phyloP scores from a whole-genome alignment of 1,140 invertebrate species.

The Coptotermes formosanus region DNA sequence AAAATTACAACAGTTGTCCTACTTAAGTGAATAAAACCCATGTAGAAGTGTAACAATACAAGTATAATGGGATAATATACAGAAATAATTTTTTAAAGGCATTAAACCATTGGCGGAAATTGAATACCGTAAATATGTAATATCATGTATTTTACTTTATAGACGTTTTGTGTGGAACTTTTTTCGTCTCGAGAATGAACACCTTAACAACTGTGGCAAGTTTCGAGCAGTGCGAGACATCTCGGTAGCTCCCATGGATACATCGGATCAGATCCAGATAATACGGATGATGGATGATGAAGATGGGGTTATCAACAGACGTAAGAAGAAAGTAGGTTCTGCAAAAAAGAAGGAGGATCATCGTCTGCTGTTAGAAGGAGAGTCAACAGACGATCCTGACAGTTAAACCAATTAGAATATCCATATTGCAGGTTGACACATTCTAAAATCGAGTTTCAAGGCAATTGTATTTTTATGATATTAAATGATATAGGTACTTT shows the following conservation, averaged over 20 bases:
- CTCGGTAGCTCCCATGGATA: slow-evolving; percentile 94
- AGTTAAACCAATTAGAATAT: slow-evolving; percentile 8
- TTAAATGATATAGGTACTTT: too few relatives aligned
- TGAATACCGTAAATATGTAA: too few relatives aligned
- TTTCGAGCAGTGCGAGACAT: slow-evolving; percentile 98
- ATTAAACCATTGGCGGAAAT: too few relatives aligned
- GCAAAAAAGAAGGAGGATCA: slow-evolving; percentile 54
- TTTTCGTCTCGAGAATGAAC: slow-evolving; percentile 99
- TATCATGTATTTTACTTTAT: slow-evolving; percentile 31
- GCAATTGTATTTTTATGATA: too few relatives aligned
- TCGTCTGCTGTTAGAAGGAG: slow-evolving; percentile 54
- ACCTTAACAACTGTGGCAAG: slow-evolving; percentile 99
- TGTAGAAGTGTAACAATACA: too few relatives aligned
- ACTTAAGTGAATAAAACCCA: too few relatives aligned
- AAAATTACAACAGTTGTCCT: too few relatives aligned
- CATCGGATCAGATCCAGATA: slow-evolving; percentile 86
- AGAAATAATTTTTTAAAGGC: too few relatives aligned
- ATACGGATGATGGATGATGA: slow-evolving; percentile 95
- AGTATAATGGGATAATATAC: too few relatives aligned
- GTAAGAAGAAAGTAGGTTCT: slow-evolving; percentile 50
- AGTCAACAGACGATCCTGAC: slow-evolving; percentile 50
- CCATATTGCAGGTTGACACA: too few relatives aligned
- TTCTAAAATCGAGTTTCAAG: too few relatives aligned
- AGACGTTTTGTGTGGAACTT: slow-evolving; percentile 99
- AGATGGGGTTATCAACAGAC: slow-evolving; percentile 80